Evolutionary conservation across 2,888 invertebrate genomes (phyloP).

Genomic region (Orthosia incerta): DNA sequence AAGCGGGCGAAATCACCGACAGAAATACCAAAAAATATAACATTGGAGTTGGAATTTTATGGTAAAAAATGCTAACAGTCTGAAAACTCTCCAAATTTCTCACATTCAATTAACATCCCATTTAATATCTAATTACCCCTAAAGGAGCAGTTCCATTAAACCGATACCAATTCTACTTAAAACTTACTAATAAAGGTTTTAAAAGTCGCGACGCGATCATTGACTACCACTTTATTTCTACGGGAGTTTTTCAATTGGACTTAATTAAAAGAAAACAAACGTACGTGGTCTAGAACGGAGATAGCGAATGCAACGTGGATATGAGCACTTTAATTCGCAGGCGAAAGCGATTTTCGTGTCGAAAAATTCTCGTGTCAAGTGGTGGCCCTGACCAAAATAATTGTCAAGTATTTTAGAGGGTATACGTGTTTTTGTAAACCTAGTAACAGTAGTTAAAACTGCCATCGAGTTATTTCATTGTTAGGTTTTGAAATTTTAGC

Average conservation of each 20-base stretch:
- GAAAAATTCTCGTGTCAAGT: conserved; percentile 6
- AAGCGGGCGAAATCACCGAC: too few species aligned
- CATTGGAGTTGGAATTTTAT: too few species aligned
- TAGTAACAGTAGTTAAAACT: neutral
- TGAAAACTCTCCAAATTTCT: neutral
- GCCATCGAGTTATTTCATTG: neutral
- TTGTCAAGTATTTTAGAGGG: neutral
- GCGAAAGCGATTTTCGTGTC: conserved; percentile 52
- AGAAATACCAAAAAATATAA: too few species aligned
- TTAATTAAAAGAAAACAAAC: conserved; percentile 82
- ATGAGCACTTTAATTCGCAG: conserved; percentile 21
- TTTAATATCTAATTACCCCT: conserved; percentile 7
- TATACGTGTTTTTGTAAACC: neutral
- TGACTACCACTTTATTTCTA: conserved; percentile 52
- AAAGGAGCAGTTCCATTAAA: conserved; percentile 14
- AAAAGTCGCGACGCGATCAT: conserved; percentile 48
- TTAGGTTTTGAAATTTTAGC: neutral
- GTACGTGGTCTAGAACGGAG: conserved; percentile 69
- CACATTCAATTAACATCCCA: conserved; percentile 8
- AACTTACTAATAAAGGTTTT: conserved; percentile 27
- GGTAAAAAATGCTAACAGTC: neutral
- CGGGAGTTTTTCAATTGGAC: conserved; percentile 77
- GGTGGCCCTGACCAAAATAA: neutral
- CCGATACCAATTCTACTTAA: conserved; percentile 17
- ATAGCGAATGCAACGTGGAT: conserved; percentile 48